phyloP scores from a whole-genome alignment of 2,888 invertebrate genomes.

The Latrodectus hesperus region DNA sequence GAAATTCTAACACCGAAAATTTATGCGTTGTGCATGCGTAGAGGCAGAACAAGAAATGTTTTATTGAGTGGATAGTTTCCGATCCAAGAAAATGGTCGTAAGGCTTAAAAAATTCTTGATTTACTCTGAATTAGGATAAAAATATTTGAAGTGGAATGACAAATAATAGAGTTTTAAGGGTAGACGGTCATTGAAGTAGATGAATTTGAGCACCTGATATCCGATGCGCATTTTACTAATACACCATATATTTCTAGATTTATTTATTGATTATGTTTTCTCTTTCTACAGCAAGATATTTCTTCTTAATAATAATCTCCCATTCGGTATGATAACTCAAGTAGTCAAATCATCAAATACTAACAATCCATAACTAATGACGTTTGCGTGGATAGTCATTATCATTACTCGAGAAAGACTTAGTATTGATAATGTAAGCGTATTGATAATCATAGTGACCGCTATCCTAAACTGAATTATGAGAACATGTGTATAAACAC shows the following conservation, averaged over 20 bases:
- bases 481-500: conserved; percentile 32
- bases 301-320: conserved; percentile 39
- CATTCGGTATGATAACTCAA: conserved; percentile 39
- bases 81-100: conserved; percentile 44
- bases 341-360: conserved; percentile 52
- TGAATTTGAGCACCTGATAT: conserved; percentile 57
- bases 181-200: conserved; percentile 52
- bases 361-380: conserved; percentile 64
- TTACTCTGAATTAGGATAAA: conserved; percentile 43
- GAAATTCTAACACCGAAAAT: conserved; percentile 42
- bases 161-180: conserved; percentile 52
- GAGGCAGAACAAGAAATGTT: conserved; percentile 47
- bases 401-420: conserved; percentile 54
- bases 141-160: conserved; percentile 37
- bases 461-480: conserved; percentile 40
- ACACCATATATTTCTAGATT: conserved; percentile 33
- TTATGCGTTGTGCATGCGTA: conserved; percentile 51
- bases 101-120: conserved; percentile 49
- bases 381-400: conserved; percentile 50
- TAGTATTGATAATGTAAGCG: conserved; percentile 54
- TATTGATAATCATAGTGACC: conserved; percentile 60
- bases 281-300: conserved; percentile 24
- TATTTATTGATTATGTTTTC: conserved; percentile 27
- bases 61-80: conserved; percentile 33
- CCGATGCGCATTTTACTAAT: conserved; percentile 19